Evolutionary conservation across 2,888 invertebrate genomes (phyloP), one percentile per base, ranked within the genome.

Genomic region (Neria commutata): DNA sequence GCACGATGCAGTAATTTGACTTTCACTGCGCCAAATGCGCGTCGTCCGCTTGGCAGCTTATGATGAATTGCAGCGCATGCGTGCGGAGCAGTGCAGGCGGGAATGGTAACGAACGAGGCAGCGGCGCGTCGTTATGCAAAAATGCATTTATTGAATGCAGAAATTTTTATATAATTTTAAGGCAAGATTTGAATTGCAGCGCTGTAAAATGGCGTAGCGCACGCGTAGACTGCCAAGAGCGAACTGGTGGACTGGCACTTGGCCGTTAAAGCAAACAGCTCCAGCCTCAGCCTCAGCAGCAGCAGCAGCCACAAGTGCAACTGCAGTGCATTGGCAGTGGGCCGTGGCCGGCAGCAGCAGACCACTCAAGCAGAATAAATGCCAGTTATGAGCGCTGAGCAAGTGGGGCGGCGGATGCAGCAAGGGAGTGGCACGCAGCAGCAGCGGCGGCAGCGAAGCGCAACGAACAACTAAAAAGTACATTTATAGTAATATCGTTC

Each of bases 191-290:
- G 8, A 37, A n/a, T n/a, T n/a, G n/a, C 6, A 37, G 4, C 16
- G 37, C 37, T 14, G 37, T 5, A 37, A n/a, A 14, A 14, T 37
- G 4, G 4, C 37, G 8, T 5, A 17, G 21, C 17, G 5, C 14
- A 65, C 72, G 61, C 68, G 70, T 62, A 70, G 69, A 64, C 72
- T 55, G 62, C 46, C 64, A 61, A 65, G 66, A 49, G 48, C 61
- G 63, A 71, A 73, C 72, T 71, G 72, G 71, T 71, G 70, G 66
- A 70, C 54, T 71, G 70, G n/a, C 68, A 73, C 71, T 66, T 72
- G 72, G 56, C 57, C 23, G n/a, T n/a, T n/a, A n/a, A 16, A 6
- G 42, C 54, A 19, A 29, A 33, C n/a, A 16, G n/a, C 2, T 19
- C 14, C 50, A 50, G 19, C 42, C 29, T 11, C 21, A 16, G 45